Evolutionary conservation across 53 echinoderm and acorn worm species (phyloP).

Genomic region (Luidia sarsii): DNA sequence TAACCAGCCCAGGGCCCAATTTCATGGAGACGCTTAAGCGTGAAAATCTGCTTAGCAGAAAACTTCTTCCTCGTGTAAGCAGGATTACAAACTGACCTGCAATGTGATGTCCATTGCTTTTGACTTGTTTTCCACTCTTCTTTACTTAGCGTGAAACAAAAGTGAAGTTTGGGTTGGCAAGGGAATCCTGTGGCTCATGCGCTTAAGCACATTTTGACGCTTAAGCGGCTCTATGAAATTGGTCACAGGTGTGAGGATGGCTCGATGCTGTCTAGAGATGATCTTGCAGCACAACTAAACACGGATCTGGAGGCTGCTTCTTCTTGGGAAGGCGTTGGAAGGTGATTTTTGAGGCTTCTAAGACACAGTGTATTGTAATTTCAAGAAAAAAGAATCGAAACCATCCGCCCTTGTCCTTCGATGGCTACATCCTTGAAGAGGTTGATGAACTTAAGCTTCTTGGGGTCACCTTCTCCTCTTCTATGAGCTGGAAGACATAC

Average conservation of each 20-base stretch:
- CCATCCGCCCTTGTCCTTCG: not conserved
- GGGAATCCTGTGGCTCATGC: too few species aligned
- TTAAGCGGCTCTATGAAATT: too few species aligned
- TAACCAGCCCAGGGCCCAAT: not conserved
- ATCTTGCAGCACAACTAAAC: conserved; percentile 5
- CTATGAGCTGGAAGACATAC: not conserved
- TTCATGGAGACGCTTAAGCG: too few species aligned
- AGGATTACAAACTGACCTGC: too few species aligned
- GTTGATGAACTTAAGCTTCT: conserved; percentile 2
- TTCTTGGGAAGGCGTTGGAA: conserved; percentile 2
- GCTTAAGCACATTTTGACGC: too few species aligned
- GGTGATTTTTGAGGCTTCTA: not conserved
- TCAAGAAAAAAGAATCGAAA: not conserved
- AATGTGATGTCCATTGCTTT: too few species aligned
- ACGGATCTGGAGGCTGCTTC: not conserved
- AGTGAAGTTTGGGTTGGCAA: too few species aligned
- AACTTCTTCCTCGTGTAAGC: too few species aligned
- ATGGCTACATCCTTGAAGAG: not conserved
- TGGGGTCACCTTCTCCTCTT: not conserved
- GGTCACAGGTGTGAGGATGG: not conserved
- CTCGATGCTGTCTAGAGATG: not conserved
- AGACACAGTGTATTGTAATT: not conserved
- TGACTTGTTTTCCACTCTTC: too few species aligned
- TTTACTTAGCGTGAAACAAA: too few species aligned
- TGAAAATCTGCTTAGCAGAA: too few species aligned